Conservation (phyloP, 1,140 invertebrate species). For the Atta texana region DNA sequence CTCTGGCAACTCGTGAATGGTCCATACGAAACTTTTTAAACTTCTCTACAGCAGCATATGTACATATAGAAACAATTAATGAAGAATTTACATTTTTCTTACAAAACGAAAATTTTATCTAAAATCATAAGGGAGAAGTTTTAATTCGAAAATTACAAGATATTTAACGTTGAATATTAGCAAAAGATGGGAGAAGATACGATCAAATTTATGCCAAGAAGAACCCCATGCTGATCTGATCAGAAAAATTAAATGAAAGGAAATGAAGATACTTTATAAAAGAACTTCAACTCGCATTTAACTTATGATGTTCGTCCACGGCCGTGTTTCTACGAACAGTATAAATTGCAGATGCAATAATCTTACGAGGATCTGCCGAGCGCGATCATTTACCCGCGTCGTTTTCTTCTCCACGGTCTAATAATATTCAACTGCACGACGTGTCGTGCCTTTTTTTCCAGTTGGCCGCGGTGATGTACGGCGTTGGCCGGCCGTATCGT, state of each 20-base stretch:
- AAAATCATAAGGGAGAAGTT: background rate
- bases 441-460: conserved; percentile 48
- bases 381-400: conserved; percentile 44
- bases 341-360: conserved; percentile 53
- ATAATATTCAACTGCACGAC: conserved; percentile 53
- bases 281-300: background rate
- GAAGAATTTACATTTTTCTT: background rate
- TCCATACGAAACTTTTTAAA: background rate
- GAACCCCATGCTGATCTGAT: background rate
- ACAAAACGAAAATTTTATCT: background rate
- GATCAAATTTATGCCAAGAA: conserved; percentile 7
- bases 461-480: conserved; percentile 56
- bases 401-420: conserved; percentile 57
- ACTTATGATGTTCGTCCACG: conserved; percentile 12
- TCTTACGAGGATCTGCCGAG: conserved; percentile 41
- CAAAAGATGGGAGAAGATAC: background rate
- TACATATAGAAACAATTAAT: background rate
- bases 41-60: background rate
- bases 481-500: conserved; percentile 42
- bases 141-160: background rate
- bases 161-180: background rate
- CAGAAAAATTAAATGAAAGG: conserved; percentile 13
- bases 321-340: conserved; percentile 16
- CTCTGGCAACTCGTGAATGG: background rate
- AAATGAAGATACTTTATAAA: conserved; percentile 16